Conservation (phyloP, 2,888 invertebrate species). For the Cepaea hortensis region DNA sequence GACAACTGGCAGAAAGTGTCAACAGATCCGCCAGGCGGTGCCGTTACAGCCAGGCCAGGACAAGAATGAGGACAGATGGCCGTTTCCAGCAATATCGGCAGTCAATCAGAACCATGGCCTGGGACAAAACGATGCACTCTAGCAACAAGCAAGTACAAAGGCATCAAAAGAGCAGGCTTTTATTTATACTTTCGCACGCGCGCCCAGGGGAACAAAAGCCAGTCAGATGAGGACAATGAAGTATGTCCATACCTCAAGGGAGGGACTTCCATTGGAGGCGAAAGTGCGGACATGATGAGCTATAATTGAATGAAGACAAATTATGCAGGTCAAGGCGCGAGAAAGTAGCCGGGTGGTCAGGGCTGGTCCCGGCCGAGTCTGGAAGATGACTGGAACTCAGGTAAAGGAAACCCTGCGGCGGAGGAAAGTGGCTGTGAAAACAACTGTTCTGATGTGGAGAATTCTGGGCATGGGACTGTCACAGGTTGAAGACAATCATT, state of each 20-base stretch:
- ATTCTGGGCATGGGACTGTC: background rate
- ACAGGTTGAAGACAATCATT: no score
- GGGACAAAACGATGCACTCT: constrained; percentile 22
- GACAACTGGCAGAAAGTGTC: background rate
- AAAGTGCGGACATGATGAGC: constrained; percentile 20
- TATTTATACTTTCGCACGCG: constrained; percentile 18
- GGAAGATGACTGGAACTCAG: background rate
- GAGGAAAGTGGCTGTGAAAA: background rate
- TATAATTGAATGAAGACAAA: constrained; percentile 24
- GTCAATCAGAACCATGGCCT: background rate
- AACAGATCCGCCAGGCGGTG: background rate
- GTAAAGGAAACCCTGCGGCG: background rate
- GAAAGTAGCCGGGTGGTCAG: constrained; percentile 25
- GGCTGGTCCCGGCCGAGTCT: background rate
- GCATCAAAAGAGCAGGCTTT: constrained; percentile 6
- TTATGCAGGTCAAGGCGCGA: constrained; percentile 17
- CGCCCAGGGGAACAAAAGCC: background rate
- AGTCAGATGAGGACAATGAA: background rate
- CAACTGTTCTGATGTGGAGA: constrained; percentile 9
- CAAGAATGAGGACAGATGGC: background rate
- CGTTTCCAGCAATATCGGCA: background rate
- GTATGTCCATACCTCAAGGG: background rate
- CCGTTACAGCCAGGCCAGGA: background rate
- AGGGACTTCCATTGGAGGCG: constrained; percentile 1
- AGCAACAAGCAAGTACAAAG: constrained; percentile 14